Percentiles rank a stretch among this genome's conserved stretches.
Conservation (phyloP, 2,113 vertebrate genomes). For the Ptilorrhoa leucosticta region DNA sequence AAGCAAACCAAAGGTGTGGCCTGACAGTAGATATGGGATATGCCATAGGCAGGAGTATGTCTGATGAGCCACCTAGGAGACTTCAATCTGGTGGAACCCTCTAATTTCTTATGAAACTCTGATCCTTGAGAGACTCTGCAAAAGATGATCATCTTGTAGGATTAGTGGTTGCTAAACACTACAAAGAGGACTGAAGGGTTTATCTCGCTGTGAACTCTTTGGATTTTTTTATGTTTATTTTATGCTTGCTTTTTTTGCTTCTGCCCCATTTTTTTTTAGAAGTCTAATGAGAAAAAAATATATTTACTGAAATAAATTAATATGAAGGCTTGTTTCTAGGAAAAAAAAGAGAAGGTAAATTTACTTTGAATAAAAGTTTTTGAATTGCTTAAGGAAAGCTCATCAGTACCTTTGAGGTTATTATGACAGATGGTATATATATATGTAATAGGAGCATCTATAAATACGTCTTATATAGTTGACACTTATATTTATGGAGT, state of each 20-base stretch:
- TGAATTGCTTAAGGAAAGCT: neutral
- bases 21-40: neutral
- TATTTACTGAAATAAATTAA: neutral
- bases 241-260: neutral
- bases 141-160: neutral
- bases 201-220: neutral
- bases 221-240: neutral
- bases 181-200: neutral
- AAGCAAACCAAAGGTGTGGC: neutral
- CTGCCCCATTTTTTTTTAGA: neutral
- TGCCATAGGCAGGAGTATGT: accelerated
- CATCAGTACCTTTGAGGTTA: neutral
- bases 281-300: neutral
- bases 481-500: neutral
- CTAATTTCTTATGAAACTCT: neutral
- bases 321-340: neutral
- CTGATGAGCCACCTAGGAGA: neutral
- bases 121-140: neutral
- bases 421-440: neutral
- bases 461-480: neutral
- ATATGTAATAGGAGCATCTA: neutral
- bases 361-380: neutral
- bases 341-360: neutral
- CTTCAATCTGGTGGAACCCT: neutral
- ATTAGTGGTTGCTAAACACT: constrained; percentile 3